Evolutionary conservation across 2,888 invertebrate species (phyloP).

Genomic region (Creontiades dilutus): DNA sequence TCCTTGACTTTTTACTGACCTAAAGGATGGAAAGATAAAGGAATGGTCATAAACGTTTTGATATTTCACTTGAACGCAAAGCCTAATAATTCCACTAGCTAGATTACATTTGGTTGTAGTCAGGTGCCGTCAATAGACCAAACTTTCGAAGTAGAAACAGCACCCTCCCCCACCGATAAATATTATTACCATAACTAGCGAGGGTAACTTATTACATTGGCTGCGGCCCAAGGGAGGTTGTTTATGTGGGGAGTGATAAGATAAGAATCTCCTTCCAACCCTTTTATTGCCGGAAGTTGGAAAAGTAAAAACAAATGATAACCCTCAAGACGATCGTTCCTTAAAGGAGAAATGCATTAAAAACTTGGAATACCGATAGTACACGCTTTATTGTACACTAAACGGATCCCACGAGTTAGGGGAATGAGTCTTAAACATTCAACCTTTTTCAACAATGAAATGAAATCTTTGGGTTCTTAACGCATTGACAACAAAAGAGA

Average conservation of each 20-base stretch:
- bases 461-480: too few relatives aligned
- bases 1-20: not conserved
- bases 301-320: slow-evolving; percentile 30
- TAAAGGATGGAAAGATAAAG: not conserved
- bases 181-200: slow-evolving; percentile 22
- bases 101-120: not conserved
- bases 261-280: slow-evolving; percentile 23
- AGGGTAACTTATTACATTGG: slow-evolving; percentile 32
- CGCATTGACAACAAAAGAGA: not conserved
- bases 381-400: not conserved
- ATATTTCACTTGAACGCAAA: not conserved
- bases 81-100: not conserved
- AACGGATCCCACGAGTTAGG: too few relatives aligned
- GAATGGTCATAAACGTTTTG: not conserved
- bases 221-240: not conserved
- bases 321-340: not conserved
- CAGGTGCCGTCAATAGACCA: slow-evolving; percentile 16
- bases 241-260: slow-evolving; percentile 19
- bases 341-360: not conserved
- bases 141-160: not conserved
- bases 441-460: too few relatives aligned
- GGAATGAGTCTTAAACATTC: too few relatives aligned
- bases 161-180: slow-evolving; percentile 35
- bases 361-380: not conserved
- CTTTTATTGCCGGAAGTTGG: slow-evolving; percentile 33